Base-by-base conservation (phyloP, 1,140 invertebrate species). In the Drosophila sp. region DNA sequence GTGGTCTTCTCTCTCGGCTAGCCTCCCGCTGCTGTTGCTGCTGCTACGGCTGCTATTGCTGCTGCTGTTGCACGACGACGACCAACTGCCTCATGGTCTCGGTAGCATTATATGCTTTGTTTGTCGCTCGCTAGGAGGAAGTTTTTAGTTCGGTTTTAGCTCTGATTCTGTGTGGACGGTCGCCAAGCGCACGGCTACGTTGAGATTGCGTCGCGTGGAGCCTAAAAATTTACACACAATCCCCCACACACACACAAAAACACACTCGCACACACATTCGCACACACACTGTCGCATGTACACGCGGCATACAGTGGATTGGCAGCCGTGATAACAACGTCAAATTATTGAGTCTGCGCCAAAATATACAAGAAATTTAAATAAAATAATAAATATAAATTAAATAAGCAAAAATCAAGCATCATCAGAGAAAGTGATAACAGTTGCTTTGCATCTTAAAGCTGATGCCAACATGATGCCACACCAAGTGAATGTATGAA, bases 81-180 rank as follows among this genome's bases (percentile, higher is more conserved):
- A 65, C 17, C 63, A 38, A 54, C 50, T 25, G 38, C 47, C 38
- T 61, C 63, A 62, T 50, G 50, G 66, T 68, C 75, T 68, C 79
- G 57, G 30, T 55, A 62, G 63, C 70, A 70, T 35, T 63, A 38
- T 38, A 68, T 3, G 44, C 61, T 71, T 55, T 47, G 57, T 58
- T 44, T 62, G 66, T 10, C 40, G 30, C 74, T 72, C 67, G 56
- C 72, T 60, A 44, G 63, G 66, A 47, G 65, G 60, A 86, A 69
- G 75, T 83, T 87, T 38, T 86, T 87, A 87, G 83, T 87, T 87
- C 83, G 84, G 79, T 87, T 87, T 87, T 87, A 87, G 83, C 83
- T 89, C 83, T 87, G 84, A 83, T 89, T 83, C 84, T 78, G 83
- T 77, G 84, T 76, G 84, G 83, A 87, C 84, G 83, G 70, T 80